A percentile compares a stretch with the other conserved stretches of the same genome.
Evolutionary conservation across 2,797 vertebrate species (phyloP).

Genomic region (Fistularia tabacaria): DNA sequence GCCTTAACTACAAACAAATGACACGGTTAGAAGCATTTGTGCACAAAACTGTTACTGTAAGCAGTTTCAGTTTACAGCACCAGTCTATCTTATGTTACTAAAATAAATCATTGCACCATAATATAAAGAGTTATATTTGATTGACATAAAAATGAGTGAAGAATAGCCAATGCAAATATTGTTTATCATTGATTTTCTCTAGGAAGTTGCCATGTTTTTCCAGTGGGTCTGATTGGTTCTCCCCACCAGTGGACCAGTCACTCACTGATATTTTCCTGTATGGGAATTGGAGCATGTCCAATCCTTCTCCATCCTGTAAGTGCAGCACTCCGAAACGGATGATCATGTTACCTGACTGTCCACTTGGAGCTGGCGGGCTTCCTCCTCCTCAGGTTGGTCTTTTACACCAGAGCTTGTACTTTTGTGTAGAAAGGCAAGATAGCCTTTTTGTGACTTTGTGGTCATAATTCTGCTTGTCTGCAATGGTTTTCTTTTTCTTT

Average conservation of each 20-base stretch:
- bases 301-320: constrained; percentile 88
- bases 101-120: too few relatives aligned
- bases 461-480: not conserved
- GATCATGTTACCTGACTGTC: constrained; percentile 90
- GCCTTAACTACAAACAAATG: too few relatives aligned
- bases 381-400: constrained; percentile 86
- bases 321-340: constrained; percentile 85
- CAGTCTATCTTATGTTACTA: too few relatives aligned
- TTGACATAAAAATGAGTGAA: not conserved
- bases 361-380: constrained; percentile 85
- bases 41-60: too few relatives aligned
- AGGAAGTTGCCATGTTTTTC: constrained; percentile 70
- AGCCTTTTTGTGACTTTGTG: not conserved
- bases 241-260: constrained; percentile 75
- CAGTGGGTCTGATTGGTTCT: constrained; percentile 78
- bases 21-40: too few relatives aligned
- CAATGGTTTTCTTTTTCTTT: not conserved
- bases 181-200: constrained; percentile 9
- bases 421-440: not conserved
- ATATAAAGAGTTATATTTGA: not conserved
- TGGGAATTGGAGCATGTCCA: constrained; percentile 91
- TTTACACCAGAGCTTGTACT: rapidly evolving
- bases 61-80: too few relatives aligned
- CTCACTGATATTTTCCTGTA: constrained; percentile 81
- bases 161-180: not conserved